Evolutionary conservation across 2,888 invertebrate species (phyloP), one percentile per base, ranked within the genome.

Genomic region (Scaptomyza caliginosa): DNA sequence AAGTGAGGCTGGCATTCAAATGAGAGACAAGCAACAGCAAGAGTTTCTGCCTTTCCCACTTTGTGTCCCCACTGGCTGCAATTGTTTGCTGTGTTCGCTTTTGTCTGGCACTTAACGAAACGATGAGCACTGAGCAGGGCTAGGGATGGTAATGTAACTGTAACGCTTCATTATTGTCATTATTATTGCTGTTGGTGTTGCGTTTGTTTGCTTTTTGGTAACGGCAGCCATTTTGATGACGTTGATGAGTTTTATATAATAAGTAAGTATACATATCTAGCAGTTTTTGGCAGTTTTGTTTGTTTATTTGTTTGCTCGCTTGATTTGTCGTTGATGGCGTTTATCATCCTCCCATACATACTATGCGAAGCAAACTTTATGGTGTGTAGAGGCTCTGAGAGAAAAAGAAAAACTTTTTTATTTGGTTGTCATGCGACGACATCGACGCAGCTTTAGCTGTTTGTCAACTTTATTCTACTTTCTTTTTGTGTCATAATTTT

Each of bases 261-360:
- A 30, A 30, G 30, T 13, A 34, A 28, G 23, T 19, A 38, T 72
- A 79, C 74, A 69, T 74, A 77, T 84, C 64, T 57, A 39, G 56
- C 45, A 13, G 32, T 32, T 34, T 34, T 32, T 59, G 58, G 40
- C 69, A 34, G 78, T 64, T 81, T 77, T 74, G 67, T 59, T 74
- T 73, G 67, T 59, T 74, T 73, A 64, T 73, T 66, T 74, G 67
- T 67, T 81, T 71, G 70, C 42, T 62, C 34, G 70, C 77, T 81
- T 84, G 84, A 84, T 84, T 80, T 77, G 72, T 56, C 55, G 50
- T 69, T 77, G 72, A 83, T 77, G 80, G 69, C 72, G 72, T 71
- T 67, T 67, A 74, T 74, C 74, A 58, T 56, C 46, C 13, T 43
- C 52, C 52, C 10, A 42, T 16, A 42, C 43, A 17, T 17, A 17